Percentiles rank a stretch among this genome's conserved stretches.
Conservation (phyloP, 2,797 vertebrate species). For the Alosa sapidissima region DNA sequence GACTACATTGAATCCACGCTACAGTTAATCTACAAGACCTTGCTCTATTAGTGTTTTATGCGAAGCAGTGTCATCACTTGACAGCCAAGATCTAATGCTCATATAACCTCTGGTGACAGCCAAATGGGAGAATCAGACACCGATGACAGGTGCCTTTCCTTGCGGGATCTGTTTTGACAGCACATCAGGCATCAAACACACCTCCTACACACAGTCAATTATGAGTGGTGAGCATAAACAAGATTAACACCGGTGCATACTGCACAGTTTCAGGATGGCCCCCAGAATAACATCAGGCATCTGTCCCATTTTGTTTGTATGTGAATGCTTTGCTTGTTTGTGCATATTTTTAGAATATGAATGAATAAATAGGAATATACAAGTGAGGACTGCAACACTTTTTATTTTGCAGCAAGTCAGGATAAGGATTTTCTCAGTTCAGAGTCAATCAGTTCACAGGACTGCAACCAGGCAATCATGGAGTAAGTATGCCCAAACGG, state of each 20-base stretch:
- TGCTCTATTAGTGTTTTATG: background rate
- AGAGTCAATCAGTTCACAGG: background rate
- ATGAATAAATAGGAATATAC: background rate
- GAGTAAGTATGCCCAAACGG: background rate
- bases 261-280: background rate
- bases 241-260: background rate
- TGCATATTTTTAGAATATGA: background rate
- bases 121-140: background rate
- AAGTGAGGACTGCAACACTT: background rate
- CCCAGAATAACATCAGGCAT: background rate
- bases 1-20: background rate
- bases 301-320: background rate
- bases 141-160: slow-evolving; percentile 11
- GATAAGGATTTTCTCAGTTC: background rate
- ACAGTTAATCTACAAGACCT: slow-evolving; percentile 19
- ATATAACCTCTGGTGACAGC: slow-evolving; percentile 19
- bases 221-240: slow-evolving; percentile 8
- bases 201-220: slow-evolving; percentile 18
- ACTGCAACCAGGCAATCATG: background rate
- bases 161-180: slow-evolving; percentile 1
- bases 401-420: background rate
- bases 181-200: slow-evolving; percentile 2
- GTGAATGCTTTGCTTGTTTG: background rate
- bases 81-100: background rate
- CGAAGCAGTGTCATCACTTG: background rate